phyloP scores from a whole-genome alignment of 2,113 vertebrate species.

The Nematolebias whitei region DNA sequence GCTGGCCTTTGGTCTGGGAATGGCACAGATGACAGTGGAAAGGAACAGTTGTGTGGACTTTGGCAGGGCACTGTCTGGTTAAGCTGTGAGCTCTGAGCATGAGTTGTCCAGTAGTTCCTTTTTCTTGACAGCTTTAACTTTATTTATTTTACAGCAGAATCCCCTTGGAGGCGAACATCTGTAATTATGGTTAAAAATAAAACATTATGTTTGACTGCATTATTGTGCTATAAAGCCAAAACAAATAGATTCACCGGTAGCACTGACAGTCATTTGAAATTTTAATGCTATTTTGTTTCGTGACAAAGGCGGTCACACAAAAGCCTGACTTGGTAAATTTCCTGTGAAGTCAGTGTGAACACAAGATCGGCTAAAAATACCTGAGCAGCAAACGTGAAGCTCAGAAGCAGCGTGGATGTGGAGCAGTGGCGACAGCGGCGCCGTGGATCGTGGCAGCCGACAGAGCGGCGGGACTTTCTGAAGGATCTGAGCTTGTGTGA shows the following conservation, averaged over 20 bases:
- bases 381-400: conserved; percentile 24
- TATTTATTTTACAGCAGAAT: conserved; percentile 37
- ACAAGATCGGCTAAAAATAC: conserved; percentile 76
- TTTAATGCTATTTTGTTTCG: conserved; percentile 35
- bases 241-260: conserved; percentile 21
- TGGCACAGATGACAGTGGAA: conserved; percentile 93
- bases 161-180: conserved; percentile 32
- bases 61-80: conserved; percentile 81
- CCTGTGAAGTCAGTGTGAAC: conserved; percentile 57
- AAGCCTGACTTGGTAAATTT: conserved; percentile 57
- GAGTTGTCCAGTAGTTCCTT: conserved; percentile 26
- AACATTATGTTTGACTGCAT: conserved; percentile 9
- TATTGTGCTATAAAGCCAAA: conserved; percentile 14
- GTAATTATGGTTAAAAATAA: conserved; percentile 31
- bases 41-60: conserved; percentile 88
- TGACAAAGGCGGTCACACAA: conserved; percentile 36
- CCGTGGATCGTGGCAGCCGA: conserved; percentile 57
- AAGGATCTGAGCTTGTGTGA: conserved; percentile 74
- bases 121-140: conserved; percentile 44
- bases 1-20: conserved; percentile 92
- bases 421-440: conserved; percentile 43
- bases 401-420: conserved; percentile 28
- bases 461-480: conserved; percentile 66
- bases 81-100: conserved; percentile 37
- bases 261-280: conserved; percentile 22